Conservation (phyloP, 2,113 vertebrate species). For the Pavo muticus region DNA sequence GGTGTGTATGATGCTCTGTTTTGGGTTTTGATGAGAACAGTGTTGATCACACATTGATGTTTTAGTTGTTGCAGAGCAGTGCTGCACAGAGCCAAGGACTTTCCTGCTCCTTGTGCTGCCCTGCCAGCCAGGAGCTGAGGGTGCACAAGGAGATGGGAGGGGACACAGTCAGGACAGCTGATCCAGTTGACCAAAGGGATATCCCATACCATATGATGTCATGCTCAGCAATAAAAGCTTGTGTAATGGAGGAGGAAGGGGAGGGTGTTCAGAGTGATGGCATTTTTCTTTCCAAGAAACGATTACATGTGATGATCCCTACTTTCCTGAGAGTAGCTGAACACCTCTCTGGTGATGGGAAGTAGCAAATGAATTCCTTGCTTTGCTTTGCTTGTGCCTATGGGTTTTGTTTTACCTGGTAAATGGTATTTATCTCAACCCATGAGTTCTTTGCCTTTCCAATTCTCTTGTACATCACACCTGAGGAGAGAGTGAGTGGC, state of each 20-base stretch:
- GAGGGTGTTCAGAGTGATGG: not conserved
- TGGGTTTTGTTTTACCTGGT: not conserved
- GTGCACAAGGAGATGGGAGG: not conserved
- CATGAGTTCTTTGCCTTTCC: not conserved
- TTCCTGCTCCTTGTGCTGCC: not conserved
- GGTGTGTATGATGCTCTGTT: not conserved
- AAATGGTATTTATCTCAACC: not conserved
- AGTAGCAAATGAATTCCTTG: not conserved
- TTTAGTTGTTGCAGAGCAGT: not conserved
- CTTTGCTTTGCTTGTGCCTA: not conserved
- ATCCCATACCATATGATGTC: not conserved
- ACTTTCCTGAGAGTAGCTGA: not conserved
- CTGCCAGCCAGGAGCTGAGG: not conserved
- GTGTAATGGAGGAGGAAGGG: not conserved
- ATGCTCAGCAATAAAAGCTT: not conserved
- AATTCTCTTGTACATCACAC: not conserved
- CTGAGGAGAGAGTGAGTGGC: not conserved
- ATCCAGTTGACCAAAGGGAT: not conserved
- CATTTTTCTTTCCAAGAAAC: not conserved
- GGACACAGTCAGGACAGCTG: not conserved
- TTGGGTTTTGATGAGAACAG: not conserved
- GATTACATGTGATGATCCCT: not conserved
- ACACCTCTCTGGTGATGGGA: not conserved
- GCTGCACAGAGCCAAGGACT: not conserved
- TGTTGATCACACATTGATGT: not conserved